phyloP scores from a whole-genome alignment of 2,888 invertebrate genomes.

The Dasypogon diadema region DNA sequence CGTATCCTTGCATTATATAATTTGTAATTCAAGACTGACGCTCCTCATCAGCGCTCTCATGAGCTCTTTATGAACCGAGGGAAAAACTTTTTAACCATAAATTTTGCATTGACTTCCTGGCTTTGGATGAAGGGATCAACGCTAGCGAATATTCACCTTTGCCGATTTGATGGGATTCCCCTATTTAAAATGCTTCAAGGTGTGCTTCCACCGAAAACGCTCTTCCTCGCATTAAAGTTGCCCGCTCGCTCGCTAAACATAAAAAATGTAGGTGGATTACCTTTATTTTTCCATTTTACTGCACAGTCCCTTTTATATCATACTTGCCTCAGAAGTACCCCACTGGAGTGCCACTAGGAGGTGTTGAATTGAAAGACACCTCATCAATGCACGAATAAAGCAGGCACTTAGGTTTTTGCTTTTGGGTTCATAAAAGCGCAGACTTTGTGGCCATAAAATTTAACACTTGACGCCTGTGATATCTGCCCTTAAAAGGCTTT shows the following conservation, averaged over 20 bases:
- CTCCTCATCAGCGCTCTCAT: neutral
- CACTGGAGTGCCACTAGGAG: neutral
- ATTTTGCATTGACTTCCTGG: neutral
- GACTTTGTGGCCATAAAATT: slow-evolving; percentile 24
- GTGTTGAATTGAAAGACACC: slow-evolving; percentile 39
- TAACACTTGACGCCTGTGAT: slow-evolving; percentile 4
- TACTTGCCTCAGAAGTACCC: slow-evolving; percentile 8
- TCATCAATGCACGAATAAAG: slow-evolving; percentile 39
- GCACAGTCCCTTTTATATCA: slow-evolving; percentile 27
- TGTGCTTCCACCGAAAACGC: neutral
- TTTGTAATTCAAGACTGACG: slow-evolving; percentile 1
- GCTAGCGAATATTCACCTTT: neutral
- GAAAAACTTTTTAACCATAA: slow-evolving; percentile 24
- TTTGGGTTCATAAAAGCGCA: neutral
- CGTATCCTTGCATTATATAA: neutral
- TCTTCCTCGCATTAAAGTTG: slow-evolving; percentile 12
- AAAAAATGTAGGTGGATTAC: slow-evolving; percentile 26
- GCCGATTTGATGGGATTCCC: neutral
- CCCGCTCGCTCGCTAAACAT: slow-evolving; percentile 4
- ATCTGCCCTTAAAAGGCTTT: slow-evolving; percentile 3
- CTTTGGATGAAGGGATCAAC: neutral
- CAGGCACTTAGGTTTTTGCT: slow-evolving; percentile 17
- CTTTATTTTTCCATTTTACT: slow-evolving; percentile 18
- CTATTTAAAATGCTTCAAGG: neutral
- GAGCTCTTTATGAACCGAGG: neutral